These are phyloP conservation scores for Nebria brevicollis DNA, from an alignment of 2,888 invertebrate species.

Conservation along the genomic window DNA sequence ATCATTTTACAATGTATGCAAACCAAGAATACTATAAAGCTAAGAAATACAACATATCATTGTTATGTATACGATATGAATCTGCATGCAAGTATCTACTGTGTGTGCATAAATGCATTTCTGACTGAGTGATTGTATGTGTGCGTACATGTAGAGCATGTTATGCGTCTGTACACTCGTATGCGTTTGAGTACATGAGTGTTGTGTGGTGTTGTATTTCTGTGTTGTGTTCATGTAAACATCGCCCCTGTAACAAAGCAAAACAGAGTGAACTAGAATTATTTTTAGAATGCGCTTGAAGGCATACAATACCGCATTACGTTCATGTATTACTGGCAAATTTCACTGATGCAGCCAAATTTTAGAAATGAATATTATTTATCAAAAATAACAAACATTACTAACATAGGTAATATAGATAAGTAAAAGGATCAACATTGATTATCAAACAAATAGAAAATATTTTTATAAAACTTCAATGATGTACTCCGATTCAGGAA, in stretches of 20 bases:
- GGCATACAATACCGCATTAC: slow-evolving; percentile 38
- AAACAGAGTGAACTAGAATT: slow-evolving; percentile 25
- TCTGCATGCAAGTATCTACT: no score
- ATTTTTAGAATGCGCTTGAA: slow-evolving; percentile 42
- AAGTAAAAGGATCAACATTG: background rate
- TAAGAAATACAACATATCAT: no score
- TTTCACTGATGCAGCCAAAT: slow-evolving; percentile 11
- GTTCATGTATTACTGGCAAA: slow-evolving; percentile 27
- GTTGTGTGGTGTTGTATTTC: background rate
- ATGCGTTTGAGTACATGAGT: background rate
- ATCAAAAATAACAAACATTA: background rate
- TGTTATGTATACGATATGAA: no score
- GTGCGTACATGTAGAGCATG: no score
- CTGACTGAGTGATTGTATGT: no score
- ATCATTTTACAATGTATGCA: no score
- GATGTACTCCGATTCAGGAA: no score
- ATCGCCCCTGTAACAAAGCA: slow-evolving; percentile 29
- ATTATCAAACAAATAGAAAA: background rate
- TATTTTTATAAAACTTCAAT: background rate
- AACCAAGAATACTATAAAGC: no score
- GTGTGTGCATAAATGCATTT: no score
- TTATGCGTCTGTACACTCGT: background rate
- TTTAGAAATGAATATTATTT: background rate
- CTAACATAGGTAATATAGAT: background rate
- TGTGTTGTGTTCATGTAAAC: background rate